Conservation (phyloP, 2,113 vertebrate species). For the Elgaria multicarinata region DNA sequence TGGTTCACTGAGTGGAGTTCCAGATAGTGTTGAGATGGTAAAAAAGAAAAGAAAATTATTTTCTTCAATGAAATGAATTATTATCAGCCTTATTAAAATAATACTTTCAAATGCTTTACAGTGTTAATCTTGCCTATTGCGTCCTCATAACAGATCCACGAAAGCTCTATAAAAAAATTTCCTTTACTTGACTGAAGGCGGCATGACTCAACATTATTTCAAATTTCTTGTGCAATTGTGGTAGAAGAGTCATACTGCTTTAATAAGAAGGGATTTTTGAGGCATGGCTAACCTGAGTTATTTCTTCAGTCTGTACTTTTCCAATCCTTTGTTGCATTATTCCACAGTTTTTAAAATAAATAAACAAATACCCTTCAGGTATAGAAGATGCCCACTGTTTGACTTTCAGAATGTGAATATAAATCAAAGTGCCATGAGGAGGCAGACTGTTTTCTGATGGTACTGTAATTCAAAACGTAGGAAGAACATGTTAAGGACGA, state of each 20-base stretch:
- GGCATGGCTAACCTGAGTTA: not conserved
- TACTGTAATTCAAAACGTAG: not conserved
- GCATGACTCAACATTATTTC: constrained; percentile 27
- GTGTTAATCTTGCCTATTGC: not conserved
- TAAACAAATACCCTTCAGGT: not conserved
- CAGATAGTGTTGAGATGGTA: not conserved
- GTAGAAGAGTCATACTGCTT: not conserved
- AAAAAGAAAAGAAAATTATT: not conserved
- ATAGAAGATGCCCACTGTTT: not conserved
- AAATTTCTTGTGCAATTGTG: constrained; percentile 13
- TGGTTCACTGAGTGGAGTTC: not conserved
- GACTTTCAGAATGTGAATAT: not conserved
- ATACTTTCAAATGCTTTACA: not conserved
- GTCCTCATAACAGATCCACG: not conserved
- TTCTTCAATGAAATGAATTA: not conserved
- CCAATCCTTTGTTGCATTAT: constrained; percentile 63
- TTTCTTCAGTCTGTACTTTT: constrained; percentile 65
- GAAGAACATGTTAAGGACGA: not conserved
- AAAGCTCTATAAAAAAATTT: not conserved
- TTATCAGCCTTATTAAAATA: not conserved
- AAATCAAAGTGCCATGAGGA: not conserved
- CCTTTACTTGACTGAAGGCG: not conserved
- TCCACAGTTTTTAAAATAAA: not conserved
- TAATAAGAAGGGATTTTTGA: not conserved
- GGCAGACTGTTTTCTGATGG: not conserved